Percentiles rank a stretch among this genome's conserved stretches.
Evolutionary conservation across 2,888 invertebrate species (phyloP).

Genomic region (Drosophila histrio): DNA sequence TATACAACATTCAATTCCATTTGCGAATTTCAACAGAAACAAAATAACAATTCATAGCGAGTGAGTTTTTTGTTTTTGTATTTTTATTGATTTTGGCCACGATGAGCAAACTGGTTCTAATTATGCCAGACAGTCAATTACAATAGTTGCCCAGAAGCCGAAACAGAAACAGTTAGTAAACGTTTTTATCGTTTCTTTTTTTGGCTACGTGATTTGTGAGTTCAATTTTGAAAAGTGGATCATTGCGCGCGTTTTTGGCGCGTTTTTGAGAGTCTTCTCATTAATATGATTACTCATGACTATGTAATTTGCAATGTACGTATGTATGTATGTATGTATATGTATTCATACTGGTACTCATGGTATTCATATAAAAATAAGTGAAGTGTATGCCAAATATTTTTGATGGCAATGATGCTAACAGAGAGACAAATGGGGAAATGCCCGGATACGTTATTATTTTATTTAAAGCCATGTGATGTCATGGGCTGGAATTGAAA

Average conservation of each 20-base stretch:
- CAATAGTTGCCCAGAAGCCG: conserved; percentile 41
- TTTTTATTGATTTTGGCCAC: conserved; percentile 39
- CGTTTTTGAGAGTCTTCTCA: conserved; percentile 52
- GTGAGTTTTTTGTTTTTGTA: background rate
- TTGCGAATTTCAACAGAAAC: conserved; percentile 59
- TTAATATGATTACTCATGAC: conserved; percentile 81
- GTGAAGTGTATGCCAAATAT: conserved; percentile 63
- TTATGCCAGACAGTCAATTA: conserved; percentile 62
- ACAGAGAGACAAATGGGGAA: conserved; percentile 49
- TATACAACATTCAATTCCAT: conserved; percentile 61
- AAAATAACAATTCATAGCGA: conserved; percentile 12
- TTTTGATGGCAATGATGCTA: conserved; percentile 50
- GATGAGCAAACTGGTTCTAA: conserved; percentile 69
- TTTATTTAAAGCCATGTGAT: conserved; percentile 63
- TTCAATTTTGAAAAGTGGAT: conserved; percentile 67
- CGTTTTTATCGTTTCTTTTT: conserved; percentile 17
- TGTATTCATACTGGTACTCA: conserved; percentile 2
- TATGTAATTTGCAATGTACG: conserved; percentile 69
- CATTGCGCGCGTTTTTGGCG: conserved; percentile 63
- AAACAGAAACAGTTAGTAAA: conserved; percentile 67
- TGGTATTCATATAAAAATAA: conserved; percentile 5
- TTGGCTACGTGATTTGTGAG: conserved; percentile 70
- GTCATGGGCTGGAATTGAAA: conserved; percentile 46
- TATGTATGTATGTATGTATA: background rate
- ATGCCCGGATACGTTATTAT: conserved; percentile 57